Evolutionary conservation across 1,140 invertebrate genomes (phyloP).

Genomic region (Hylyphantes graminicola): DNA sequence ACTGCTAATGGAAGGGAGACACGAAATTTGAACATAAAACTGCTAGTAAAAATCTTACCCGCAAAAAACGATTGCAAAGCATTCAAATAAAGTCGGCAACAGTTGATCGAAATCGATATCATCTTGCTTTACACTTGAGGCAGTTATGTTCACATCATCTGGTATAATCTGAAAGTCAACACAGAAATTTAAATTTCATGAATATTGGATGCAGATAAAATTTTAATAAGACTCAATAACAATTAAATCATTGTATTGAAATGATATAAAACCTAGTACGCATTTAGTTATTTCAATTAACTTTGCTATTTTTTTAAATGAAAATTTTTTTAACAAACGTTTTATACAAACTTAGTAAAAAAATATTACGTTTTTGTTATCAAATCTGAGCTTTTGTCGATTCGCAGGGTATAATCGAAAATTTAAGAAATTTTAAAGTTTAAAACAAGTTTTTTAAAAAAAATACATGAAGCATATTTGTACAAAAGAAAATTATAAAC

Average conservation of each 20-base stretch:
- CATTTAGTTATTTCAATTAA: no score
- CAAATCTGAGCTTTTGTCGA: no score
- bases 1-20: no score
- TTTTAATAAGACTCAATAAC: no score
- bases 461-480: background rate
- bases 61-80: slow-evolving; percentile 69
- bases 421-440: no score
- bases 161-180: slow-evolving; percentile 21
- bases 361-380: no score
- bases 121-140: background rate
- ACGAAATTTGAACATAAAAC: background rate
- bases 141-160: slow-evolving; percentile 32
- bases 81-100: slow-evolving; percentile 62
- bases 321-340: no score
- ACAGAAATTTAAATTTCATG: background rate
- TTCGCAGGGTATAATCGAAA: no score
- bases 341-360: no score
- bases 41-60: slow-evolving; percentile 70
- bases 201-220: no score
- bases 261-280: background rate
- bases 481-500: background rate
- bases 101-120: slow-evolving; percentile 61
- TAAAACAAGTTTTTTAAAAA: no score
- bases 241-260: background rate
- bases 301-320: no score